These are phyloP conservation scores for Agrotis clavis DNA, from an alignment of 2,888 invertebrate genomes.

Conservation along the genomic window DNA sequence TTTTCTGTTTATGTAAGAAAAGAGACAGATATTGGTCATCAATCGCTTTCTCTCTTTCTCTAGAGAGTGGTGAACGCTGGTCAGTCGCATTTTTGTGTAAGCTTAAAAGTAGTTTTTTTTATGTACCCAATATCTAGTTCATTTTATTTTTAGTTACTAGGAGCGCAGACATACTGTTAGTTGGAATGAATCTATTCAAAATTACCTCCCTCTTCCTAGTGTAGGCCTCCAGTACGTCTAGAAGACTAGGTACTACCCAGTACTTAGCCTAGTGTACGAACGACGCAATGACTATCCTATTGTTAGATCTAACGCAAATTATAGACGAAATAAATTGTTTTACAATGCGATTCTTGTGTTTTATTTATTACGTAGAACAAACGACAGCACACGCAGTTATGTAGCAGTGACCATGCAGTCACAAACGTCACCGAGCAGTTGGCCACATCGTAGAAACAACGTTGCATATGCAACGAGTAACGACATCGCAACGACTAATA, in stretches of 20 bases:
- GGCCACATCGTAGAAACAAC: too few relatives aligned
- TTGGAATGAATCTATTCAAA: slow-evolving; percentile 44
- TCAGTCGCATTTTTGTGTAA: too few relatives aligned
- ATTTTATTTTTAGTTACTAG: not conserved
- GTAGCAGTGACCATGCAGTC: too few relatives aligned
- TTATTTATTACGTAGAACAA: slow-evolving; percentile 32
- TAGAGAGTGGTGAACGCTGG: too few relatives aligned
- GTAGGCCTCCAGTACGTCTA: slow-evolving; percentile 36
- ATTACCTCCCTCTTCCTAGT: slow-evolving; percentile 49
- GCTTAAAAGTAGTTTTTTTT: not conserved
- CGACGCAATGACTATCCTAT: slow-evolving; percentile 53
- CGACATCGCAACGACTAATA: too few relatives aligned
- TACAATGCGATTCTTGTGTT: slow-evolving; percentile 60
- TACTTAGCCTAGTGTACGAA: slow-evolving; percentile 38
- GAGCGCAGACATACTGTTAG: slow-evolving; percentile 41
- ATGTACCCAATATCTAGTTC: not conserved
- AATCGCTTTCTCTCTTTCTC: too few relatives aligned
- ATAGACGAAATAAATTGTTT: slow-evolving; percentile 74
- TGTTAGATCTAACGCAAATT: slow-evolving; percentile 69
- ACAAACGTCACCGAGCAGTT: too few relatives aligned
- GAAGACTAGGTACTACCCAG: slow-evolving; percentile 35
- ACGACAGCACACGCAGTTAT: too few relatives aligned
- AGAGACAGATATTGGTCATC: too few relatives aligned
- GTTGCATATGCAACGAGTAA: too few relatives aligned
- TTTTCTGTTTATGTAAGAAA: too few relatives aligned